A percentile compares a stretch with the other conserved stretches of the same genome.
These are phyloP conservation scores for Aproaerema taeniolella DNA, from an alignment of 2,888 invertebrate genomes.

Conservation along the genomic window DNA sequence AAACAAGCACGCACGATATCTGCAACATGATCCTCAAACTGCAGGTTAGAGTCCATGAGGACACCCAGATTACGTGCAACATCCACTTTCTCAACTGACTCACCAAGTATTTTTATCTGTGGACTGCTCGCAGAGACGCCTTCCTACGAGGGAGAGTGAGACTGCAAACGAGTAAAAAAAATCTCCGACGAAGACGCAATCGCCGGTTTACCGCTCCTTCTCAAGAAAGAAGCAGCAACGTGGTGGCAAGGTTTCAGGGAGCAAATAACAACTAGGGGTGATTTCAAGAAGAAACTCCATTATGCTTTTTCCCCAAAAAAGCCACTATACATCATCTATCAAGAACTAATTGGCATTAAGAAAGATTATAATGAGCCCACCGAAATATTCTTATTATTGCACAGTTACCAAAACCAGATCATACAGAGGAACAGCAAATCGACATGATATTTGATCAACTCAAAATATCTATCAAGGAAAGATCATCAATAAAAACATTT, in stretches of 20 bases:
- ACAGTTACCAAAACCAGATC: background rate
- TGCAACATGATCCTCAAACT: no score
- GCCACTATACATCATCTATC: background rate
- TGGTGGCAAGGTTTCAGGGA: slow-evolving; percentile 1
- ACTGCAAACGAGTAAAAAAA: background rate
- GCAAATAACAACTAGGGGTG: background rate
- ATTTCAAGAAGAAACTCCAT: background rate
- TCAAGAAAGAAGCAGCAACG: background rate
- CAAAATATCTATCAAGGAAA: background rate
- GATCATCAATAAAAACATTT: background rate
- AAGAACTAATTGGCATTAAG: background rate
- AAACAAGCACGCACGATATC: no score
- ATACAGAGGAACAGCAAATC: background rate
- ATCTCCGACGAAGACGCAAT: background rate
- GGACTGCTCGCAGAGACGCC: background rate
- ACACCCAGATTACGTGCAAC: no score
- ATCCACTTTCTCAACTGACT: no score
- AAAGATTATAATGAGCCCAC: background rate
- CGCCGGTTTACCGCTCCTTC: background rate
- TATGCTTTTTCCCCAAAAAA: background rate
- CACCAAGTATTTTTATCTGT: no score
- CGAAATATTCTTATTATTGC: background rate
- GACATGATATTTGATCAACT: background rate
- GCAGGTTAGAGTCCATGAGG: no score
- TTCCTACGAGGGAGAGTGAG: background rate